Base-by-base conservation (phyloP, 2,113 vertebrate species). In the Brevimyrus niger region DNA sequence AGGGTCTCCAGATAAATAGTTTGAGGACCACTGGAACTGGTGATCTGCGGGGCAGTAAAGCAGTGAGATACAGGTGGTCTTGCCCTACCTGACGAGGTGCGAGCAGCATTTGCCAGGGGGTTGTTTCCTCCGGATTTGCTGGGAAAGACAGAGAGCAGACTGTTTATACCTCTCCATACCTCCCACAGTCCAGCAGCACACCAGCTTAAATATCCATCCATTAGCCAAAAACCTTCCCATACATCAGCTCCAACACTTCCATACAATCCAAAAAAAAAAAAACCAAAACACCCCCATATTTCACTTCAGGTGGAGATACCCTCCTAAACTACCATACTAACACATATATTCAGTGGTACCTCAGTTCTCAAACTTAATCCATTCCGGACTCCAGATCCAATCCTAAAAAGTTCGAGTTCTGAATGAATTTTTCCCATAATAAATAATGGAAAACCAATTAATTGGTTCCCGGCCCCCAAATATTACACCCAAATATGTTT, bases 51-150 rank as follows among this genome's bases (percentile, higher is more conserved):
- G 76, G 7, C 17, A 4, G 17, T 19, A 53, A 53, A 53, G 51
- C 51, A 19, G 4, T 53, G 82, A 47, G 17, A 19, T 2, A 19
- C 7, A 83, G 42, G 42, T 13, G 2, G 15, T 21, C 11, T 27
- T 1, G 48, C 95, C 97, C 96, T 93, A 98, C 98, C 98, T 96
- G 97, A 97, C 88, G 97, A 97, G 85, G 98, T 97, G 91, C 98
- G 98, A 42, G 97, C 98, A 0, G 97, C 96, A 92, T 96, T 96
- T 94, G 94, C 93, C 94, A 76, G 46, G 42, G 65, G 92, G 93
- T 91, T 91, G 90, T 8, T 53, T 94, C 51, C 87, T 58, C 87
- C 89, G 47, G 95, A 93, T 96, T 96, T 96, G 90, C 96, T 96
- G 92, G 89, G 53, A 94, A 90, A 8, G 31, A 91, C 55, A 73